Conservation (phyloP, 2,888 invertebrate species). For the Temnothorax unifasciatus region DNA sequence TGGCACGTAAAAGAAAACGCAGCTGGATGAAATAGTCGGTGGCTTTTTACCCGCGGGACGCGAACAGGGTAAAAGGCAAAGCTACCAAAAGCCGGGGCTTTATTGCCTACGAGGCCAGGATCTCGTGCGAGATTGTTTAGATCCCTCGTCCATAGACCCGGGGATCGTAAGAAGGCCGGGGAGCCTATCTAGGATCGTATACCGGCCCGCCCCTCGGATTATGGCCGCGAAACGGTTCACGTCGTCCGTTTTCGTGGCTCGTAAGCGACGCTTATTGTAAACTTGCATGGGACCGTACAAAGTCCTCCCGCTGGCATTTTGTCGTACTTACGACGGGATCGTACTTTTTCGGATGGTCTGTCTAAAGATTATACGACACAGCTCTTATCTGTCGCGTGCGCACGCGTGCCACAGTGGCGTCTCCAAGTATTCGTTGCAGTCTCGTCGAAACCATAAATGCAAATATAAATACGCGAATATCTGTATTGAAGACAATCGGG, state of each 20-base stretch:
- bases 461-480: constrained; percentile 6
- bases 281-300: constrained; percentile 69
- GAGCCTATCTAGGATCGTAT: constrained; percentile 79
- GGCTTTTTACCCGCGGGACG: constrained; percentile 70
- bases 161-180: constrained; percentile 73
- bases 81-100: constrained; percentile 74
- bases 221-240: constrained; percentile 75
- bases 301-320: constrained; percentile 67
- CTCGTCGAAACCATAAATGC: neutral
- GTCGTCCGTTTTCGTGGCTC: constrained; percentile 76
- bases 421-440: neutral
- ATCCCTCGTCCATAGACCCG: constrained; percentile 76
- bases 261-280: constrained; percentile 77
- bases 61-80: constrained; percentile 71
- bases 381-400: constrained; percentile 65
- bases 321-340: constrained; percentile 67
- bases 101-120: constrained; percentile 74
- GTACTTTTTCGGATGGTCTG: constrained; percentile 65
- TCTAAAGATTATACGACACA: constrained; percentile 57
- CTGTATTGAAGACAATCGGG: neutral
- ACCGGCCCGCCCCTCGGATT: constrained; percentile 70
- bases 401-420: neutral
- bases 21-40: constrained; percentile 70
- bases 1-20: constrained; percentile 64
- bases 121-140: constrained; percentile 78